Base-by-base conservation (phyloP, 2,113 vertebrate genomes). In the Brachionichthys hirsutus region DNA sequence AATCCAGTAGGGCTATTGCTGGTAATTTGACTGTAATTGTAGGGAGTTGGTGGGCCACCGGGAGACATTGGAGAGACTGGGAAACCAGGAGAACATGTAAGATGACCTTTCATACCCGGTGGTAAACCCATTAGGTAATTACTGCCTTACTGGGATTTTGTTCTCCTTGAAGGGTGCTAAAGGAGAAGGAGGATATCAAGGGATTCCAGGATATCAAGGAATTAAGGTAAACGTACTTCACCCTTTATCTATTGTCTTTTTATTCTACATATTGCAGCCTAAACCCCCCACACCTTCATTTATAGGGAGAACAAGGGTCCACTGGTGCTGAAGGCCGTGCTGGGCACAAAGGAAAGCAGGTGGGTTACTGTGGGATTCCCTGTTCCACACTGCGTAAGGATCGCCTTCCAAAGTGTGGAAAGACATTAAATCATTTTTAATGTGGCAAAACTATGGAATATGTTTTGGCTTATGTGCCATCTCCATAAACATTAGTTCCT, bases 131-230 rank as follows among this genome's bases (percentile, higher is more conserved):
- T n/a, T n/a, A n/a, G n/a, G n/a, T n/a, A n/a, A n/a, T n/a, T n/a
- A n/a, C n/a, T n/a, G n/a, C n/a, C n/a, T n/a, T n/a, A n/a, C 17
- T 88, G 42, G 86, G 70, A 48, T 63, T 51, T 55, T 72, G 62
- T 49, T 56, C 54, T 87, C 60, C 61, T 58, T 69, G 10, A 76
- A 92, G 89, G 91, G 88, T 20, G 36, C 70, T 24, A 64, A 85
- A 85, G 91, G 91, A 36, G 79, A 87, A 64, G 61, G 2, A 47
- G 89, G 89, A 67, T 83, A 89, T 75, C 88, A 89, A 71, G 89
- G 90, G 41, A 89, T 93, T 68, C 63, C 54, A 9, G 91, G 92
- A 54, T 93, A 88, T 85, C 79, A 87, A 79, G 90, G 90, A 82
- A 82, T 93, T 13, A 93, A 93, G 89, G 91, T 92, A 89, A 63